phyloP scores from a whole-genome alignment of 2,888 invertebrate species.

The Parnassius mnemosyne region DNA sequence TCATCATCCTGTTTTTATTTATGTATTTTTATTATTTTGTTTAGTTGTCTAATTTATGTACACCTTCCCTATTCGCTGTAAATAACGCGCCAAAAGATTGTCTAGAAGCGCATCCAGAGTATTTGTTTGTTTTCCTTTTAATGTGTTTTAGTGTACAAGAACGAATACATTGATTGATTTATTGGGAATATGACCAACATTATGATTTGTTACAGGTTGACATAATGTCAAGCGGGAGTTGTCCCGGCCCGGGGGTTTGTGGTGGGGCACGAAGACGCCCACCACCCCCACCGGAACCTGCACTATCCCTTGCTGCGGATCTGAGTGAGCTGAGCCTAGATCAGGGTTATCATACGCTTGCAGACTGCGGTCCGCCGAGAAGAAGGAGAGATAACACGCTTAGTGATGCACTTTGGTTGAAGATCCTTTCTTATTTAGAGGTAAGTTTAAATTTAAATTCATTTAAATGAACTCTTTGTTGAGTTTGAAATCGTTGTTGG shows the following conservation, averaged over 20 bases:
- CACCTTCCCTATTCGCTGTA: too few species aligned
- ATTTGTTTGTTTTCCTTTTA: too few species aligned
- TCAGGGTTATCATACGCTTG: slow-evolving; percentile 90
- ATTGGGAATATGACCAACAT: not conserved
- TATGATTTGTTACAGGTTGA: slow-evolving; percentile 45
- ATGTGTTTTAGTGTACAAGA: too few species aligned
- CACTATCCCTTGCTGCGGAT: slow-evolving; percentile 68
- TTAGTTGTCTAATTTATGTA: too few species aligned
- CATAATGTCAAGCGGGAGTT: slow-evolving; percentile 68
- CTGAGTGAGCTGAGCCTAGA: slow-evolving; percentile 84
- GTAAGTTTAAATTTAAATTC: slow-evolving; percentile 36
- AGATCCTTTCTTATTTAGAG: slow-evolving; percentile 67
- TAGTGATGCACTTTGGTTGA: slow-evolving; percentile 68
- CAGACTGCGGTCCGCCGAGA: slow-evolving; percentile 82
- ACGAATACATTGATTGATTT: too few species aligned
- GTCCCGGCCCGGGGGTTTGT: slow-evolving; percentile 66
- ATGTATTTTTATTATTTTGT: too few species aligned
- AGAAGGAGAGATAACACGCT: slow-evolving; percentile 63
- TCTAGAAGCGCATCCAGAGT: too few species aligned
- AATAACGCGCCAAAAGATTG: too few species aligned
- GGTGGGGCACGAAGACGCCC: slow-evolving; percentile 68
- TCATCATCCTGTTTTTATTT: too few species aligned
- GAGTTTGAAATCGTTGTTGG: too few species aligned
- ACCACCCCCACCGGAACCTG: slow-evolving; percentile 72
- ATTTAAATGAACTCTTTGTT: not conserved